Base-by-base conservation (phyloP, 2,888 invertebrate genomes). In the Caenorhabditis sp. region DNA sequence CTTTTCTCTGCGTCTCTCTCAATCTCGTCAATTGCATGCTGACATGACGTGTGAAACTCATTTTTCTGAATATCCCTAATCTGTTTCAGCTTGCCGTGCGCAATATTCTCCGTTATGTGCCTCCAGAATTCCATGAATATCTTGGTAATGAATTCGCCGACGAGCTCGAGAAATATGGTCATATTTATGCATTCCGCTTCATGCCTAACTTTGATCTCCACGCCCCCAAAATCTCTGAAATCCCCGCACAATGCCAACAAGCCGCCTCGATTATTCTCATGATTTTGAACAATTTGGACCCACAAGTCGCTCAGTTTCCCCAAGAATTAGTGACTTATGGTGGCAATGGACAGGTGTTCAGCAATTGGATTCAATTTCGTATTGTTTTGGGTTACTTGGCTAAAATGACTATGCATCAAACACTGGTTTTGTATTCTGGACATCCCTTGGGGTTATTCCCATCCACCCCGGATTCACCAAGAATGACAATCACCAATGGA, bases 341-440 rank as follows among this genome's bases (percentile, higher is more conserved):
- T 1, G 91, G 91, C 10, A 92, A 92, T 84, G 92, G 92, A 1
- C 91, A 92, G 85, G 91, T 91, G 1, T 91, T 92, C 25, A 90
- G 90, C 56, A 92, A 92, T 85, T 92, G 91, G 91, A 91, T 91
- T 1, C 91, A 92, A 90, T 92, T 92, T 85, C 89, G 90, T 86
- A 81, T 91, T 60, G 88, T 89, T 38, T 90, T 92, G 89, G 88
- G 90, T 63, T 91, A 91, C 80, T 86, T 92, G 69, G 88, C 89
- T 12, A 87, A 89, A 70, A 90, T 92, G 91, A 89, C 86, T 8
- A 89, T 90, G 7, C 88, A 89, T 8, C 91, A 92, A 85, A 91
- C 91, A 0, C 87, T 92, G 67, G 90, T 90, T 1, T 88, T 92
- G 89, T 91, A 91, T 82, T 92, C 91, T 0, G 92, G 91, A 1